These are phyloP conservation scores for Hoplias malabaricus DNA, from an alignment of 2,113 vertebrate genomes.

Conservation along the genomic window DNA sequence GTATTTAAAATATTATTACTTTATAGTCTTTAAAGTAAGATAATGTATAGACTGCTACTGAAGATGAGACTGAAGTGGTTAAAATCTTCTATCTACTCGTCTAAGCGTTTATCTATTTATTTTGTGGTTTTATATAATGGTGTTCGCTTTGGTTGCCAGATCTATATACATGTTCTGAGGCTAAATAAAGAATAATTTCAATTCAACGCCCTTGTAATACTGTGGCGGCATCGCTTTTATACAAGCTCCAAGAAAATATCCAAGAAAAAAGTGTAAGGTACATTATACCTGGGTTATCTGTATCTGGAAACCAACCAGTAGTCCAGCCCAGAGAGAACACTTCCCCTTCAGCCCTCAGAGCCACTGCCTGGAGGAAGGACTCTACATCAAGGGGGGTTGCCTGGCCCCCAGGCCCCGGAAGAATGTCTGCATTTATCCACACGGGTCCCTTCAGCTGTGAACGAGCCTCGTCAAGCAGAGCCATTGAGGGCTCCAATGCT, in stretches of 20 bases:
- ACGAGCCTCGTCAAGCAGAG: slow-evolving; percentile 69
- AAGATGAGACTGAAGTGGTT: too few species aligned
- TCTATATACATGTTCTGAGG: too few species aligned
- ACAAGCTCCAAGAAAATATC: not conserved
- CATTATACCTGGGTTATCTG: slow-evolving; percentile 75
- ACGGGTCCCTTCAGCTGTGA: slow-evolving; percentile 65
- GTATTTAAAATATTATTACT: too few species aligned
- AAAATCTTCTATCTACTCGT: too few species aligned
- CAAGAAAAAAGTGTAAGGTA: not conserved
- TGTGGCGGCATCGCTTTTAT: too few species aligned
- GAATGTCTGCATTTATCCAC: slow-evolving; percentile 91
- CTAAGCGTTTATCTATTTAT: too few species aligned
- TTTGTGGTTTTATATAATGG: too few species aligned
- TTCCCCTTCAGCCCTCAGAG: slow-evolving; percentile 64
- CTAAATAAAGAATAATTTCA: too few species aligned
- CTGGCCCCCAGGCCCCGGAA: slow-evolving; percentile 80
- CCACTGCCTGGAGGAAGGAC: slow-evolving; percentile 74
- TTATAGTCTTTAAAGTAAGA: too few species aligned
- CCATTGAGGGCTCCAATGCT: slow-evolving; percentile 78
- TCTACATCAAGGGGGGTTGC: slow-evolving; percentile 66
- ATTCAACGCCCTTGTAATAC: too few species aligned
- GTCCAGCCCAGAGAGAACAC: slow-evolving; percentile 91
- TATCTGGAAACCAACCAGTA: slow-evolving; percentile 76
- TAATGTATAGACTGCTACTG: too few species aligned
- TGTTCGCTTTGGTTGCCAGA: too few species aligned